Percentiles rank a stretch among this genome's conserved stretches.
Evolutionary conservation across 2,797 vertebrate genomes (phyloP).

Genomic region (Simalia tracyae): DNA sequence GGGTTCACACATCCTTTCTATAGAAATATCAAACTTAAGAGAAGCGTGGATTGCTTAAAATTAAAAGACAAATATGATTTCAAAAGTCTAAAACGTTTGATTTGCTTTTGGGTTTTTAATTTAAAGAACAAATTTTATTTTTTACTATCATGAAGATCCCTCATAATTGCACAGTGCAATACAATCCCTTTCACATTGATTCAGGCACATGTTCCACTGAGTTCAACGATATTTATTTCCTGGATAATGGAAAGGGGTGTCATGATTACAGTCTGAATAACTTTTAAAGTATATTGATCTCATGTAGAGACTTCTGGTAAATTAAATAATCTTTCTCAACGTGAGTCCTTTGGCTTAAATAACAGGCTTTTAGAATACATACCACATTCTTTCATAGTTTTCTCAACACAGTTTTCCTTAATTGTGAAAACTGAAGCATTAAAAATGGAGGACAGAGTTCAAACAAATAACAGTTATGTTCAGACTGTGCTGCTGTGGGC

Average conservation of each 20-base stretch:
- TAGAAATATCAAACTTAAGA: not conserved
- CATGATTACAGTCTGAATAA: not conserved
- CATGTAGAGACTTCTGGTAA: not conserved
- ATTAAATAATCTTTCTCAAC: not conserved
- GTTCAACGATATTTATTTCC: not conserved
- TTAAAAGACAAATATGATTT: not conserved
- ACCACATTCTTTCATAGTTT: not conserved
- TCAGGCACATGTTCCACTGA: not conserved
- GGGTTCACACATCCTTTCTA: not conserved
- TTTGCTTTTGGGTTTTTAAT: not conserved
- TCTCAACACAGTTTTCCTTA: not conserved
- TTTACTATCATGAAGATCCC: not conserved
- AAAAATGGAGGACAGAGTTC: constrained; percentile 11
- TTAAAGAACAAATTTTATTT: not conserved
- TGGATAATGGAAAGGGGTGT: not conserved
- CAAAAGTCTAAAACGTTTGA: not conserved
- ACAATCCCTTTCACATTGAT: not conserved
- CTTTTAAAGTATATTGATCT: not conserved
- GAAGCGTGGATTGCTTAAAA: not conserved
- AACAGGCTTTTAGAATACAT: not conserved
- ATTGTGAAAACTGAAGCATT: constrained; percentile 2
- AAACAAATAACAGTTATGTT: constrained; percentile 11
- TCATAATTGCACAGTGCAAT: not conserved
- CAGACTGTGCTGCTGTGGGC: constrained; percentile 22
- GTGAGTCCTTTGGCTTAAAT: not conserved